phyloP scores from a whole-genome alignment of 2,113 vertebrate genomes.

The Ochotona curzoniae region DNA sequence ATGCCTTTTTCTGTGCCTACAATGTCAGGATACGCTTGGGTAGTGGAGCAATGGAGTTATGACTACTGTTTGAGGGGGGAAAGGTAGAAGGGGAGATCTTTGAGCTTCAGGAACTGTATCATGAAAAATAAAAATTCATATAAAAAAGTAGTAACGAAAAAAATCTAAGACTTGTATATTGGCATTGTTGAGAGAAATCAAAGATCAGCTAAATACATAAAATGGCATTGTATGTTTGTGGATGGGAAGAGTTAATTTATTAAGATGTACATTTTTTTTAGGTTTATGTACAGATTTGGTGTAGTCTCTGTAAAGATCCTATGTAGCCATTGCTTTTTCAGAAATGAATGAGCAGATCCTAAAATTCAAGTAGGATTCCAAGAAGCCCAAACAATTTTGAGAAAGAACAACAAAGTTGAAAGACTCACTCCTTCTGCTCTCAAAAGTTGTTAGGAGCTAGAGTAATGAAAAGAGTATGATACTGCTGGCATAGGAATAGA shows the following conservation, averaged over 20 bases:
- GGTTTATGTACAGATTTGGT: background rate
- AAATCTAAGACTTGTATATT: background rate
- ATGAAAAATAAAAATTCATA: background rate
- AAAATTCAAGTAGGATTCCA: background rate
- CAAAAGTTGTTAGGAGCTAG: background rate
- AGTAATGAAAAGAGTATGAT: background rate
- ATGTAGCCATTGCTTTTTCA: background rate
- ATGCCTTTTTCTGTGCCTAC: no score
- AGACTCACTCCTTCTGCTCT: background rate
- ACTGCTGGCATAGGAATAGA: background rate
- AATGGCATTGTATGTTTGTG: background rate
- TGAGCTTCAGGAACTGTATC: no score
- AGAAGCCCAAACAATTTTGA: background rate
- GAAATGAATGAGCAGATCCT: background rate
- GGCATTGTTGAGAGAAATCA: background rate
- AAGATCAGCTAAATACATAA: background rate
- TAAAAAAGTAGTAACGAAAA: background rate
- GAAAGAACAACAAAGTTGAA: background rate
- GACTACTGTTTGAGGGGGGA: no score
- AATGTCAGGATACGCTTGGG: no score
- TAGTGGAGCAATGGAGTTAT: no score
- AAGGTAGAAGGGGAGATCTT: no score
- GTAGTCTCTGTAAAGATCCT: background rate
- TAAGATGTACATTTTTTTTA: background rate
- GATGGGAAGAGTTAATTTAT: background rate